Evolutionary conservation across 2,797 vertebrate genomes (phyloP), one percentile per base, ranked within the genome.

Genomic region (Platalea minor): DNA sequence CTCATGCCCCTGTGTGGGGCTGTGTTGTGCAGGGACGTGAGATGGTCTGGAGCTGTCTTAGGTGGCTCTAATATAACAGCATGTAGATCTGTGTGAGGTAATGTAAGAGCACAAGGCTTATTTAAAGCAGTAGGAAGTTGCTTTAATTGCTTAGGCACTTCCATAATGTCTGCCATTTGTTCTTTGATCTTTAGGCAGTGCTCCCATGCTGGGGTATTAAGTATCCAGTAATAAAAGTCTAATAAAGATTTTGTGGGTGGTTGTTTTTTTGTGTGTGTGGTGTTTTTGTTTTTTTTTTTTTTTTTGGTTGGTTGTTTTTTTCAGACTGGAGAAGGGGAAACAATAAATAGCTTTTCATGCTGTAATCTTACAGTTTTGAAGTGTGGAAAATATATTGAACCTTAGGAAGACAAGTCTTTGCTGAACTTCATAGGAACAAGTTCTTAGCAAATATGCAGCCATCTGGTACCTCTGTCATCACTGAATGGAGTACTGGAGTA

Each of bases 391-490:
- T 83, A 79, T n/a, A 85, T 57, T 85, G 64, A 95, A 87, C 51
- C 56, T 67, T 85, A 73, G 31, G n/a, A 89, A 79, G 88, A 41
- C 24, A 80, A 85, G 57, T 65, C 70, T 88, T 90, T 92, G 87
- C 67, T 63, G 91, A 79, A 92, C 68, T 85, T 89, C 45, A 50
- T 43, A 81, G 89, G 91, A 88, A 65, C 26, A 86, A 88, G 76
- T 92, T 91, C 73, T 85, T 91, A 91, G 85, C 50, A 91, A 89
- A 93, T 60, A 85, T 51, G 81, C 68, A 89, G 60, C 85, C 78
- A 91, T 95, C 92, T 96, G 90, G 64, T 92, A 61, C 65, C 78
- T 88, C 93, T 95, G 75, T 80, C 81, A 59, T 93, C 70, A 37
- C 81, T 92, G 88, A 78, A 68, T 43, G 61, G 61, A 91, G 77